Percentiles rank a stretch among this genome's conserved stretches.
phyloP scores from a whole-genome alignment of 2,113 vertebrate genomes.

The Tachycineta bicolor region DNA sequence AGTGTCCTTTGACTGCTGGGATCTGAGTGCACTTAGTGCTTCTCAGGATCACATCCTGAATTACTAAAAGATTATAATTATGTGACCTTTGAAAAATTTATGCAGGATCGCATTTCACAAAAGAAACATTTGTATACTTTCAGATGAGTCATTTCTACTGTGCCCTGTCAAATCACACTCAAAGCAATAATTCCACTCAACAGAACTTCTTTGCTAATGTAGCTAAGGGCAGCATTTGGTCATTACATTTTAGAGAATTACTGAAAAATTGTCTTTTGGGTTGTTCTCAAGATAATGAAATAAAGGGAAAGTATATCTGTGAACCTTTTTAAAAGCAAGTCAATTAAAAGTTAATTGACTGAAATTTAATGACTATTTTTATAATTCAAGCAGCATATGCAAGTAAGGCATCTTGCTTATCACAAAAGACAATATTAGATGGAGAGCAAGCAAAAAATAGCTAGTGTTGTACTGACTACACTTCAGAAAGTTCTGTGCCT shows the following conservation, averaged over 20 bases:
- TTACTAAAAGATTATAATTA: slow-evolving; percentile 5
- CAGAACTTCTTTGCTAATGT: not conserved
- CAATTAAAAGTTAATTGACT: not conserved
- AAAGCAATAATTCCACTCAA: not conserved
- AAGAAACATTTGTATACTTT: slow-evolving; percentile 27
- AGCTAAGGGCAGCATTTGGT: not conserved
- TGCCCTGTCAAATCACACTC: slow-evolving; percentile 5
- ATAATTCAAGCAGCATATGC: not conserved
- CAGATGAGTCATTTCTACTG: slow-evolving; percentile 37
- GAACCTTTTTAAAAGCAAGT: not conserved
- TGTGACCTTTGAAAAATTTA: slow-evolving; percentile 47
- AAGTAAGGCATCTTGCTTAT: not conserved
- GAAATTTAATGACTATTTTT: not conserved
- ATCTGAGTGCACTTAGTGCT: not conserved
- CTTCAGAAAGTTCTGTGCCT: not conserved
- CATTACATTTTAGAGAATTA: not conserved
- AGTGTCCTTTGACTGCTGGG: not conserved
- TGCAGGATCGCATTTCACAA: slow-evolving; percentile 5
- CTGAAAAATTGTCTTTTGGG: not conserved
- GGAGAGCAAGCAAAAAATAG: not conserved
- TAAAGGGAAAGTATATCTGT: not conserved
- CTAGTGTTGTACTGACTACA: not conserved
- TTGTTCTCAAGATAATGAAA: not conserved
- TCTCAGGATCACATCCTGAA: not conserved
- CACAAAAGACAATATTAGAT: not conserved